Percentiles rank a stretch among this genome's conserved stretches.
These are phyloP conservation scores for Hylaeus volcanicus DNA, from an alignment of 1,140 invertebrate species.

Conservation along the genomic window DNA sequence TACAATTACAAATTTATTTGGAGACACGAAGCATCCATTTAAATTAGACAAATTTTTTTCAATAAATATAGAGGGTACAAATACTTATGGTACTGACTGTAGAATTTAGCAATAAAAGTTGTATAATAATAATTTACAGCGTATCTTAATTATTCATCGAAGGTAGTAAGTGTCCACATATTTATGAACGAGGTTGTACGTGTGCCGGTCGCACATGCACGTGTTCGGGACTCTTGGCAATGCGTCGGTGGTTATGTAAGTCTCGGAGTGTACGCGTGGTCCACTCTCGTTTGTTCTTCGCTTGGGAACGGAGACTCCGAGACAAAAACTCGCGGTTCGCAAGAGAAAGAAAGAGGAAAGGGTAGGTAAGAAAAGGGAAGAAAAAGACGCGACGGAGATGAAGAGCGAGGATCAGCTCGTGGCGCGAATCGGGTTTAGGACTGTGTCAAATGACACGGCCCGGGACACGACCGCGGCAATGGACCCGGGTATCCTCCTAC, in stretches of 20 bases:
- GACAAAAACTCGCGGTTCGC: constrained; percentile 53
- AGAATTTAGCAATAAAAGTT: too few relatives aligned
- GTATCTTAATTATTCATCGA: too few relatives aligned
- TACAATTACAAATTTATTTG: too few relatives aligned
- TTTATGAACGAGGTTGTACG: too few relatives aligned
- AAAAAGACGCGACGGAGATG: constrained; percentile 48
- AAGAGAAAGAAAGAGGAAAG: constrained; percentile 29
- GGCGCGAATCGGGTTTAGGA: constrained; percentile 78
- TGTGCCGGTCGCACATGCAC: neutral
- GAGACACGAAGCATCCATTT: too few relatives aligned
- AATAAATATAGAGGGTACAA: too few relatives aligned
- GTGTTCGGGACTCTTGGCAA: constrained; percentile 6
- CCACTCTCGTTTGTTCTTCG: constrained; percentile 61
- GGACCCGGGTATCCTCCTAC: constrained; percentile 46
- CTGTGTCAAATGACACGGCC: constrained; percentile 77
- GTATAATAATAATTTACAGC: too few relatives aligned
- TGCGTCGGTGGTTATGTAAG: constrained; percentile 1
- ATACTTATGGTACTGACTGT: too few relatives aligned
- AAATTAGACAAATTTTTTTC: too few relatives aligned
- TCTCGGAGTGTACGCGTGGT: constrained; percentile 12
- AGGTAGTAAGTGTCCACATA: too few relatives aligned
- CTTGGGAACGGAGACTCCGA: constrained; percentile 56
- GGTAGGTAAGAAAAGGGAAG: neutral
- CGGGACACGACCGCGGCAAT: constrained; percentile 46
- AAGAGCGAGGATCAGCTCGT: constrained; percentile 62